These are phyloP conservation scores for Falco punctatus DNA, from an alignment of 2,113 vertebrate genomes.

Conservation along the genomic window DNA sequence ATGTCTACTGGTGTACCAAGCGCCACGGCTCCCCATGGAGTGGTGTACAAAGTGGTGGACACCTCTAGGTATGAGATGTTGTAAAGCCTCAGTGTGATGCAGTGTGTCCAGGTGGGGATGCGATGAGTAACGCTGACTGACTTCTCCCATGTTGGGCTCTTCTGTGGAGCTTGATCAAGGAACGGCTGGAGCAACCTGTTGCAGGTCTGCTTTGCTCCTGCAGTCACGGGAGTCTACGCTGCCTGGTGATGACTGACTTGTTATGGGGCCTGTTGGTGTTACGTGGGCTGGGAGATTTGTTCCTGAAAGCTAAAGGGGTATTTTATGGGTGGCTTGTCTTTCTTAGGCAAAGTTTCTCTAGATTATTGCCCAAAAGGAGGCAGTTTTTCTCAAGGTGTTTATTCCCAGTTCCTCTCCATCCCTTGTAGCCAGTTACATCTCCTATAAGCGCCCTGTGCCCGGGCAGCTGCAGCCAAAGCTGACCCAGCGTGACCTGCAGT, in stretches of 20 bases:
- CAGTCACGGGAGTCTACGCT: rapidly evolving
- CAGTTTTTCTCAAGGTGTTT: background rate
- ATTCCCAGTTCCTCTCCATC: background rate
- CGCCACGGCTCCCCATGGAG: slow-evolving; percentile 83
- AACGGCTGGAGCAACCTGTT: background rate
- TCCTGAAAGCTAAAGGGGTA: background rate
- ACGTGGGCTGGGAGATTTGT: background rate
- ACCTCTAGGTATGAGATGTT: slow-evolving; percentile 86
- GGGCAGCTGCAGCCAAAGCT: background rate
- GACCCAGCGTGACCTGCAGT: background rate
- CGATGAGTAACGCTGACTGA: background rate
- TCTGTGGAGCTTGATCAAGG: background rate
- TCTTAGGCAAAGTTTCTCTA: background rate
- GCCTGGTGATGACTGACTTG: background rate
- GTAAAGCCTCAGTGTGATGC: background rate
- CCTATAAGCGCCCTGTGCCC: background rate
- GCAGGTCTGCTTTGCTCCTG: background rate
- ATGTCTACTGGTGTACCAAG: slow-evolving; percentile 90
- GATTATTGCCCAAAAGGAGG: background rate
- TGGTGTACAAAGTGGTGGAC: slow-evolving; percentile 93
- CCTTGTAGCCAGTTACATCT: background rate
- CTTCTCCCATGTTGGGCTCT: background rate
- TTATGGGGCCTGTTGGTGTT: background rate
- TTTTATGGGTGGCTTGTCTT: background rate
- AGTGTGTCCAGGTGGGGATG: background rate